Evolutionary conservation across 1,140 invertebrate species (phyloP), one percentile per base, ranked within the genome.

Genomic region (Plodia interpunctella): DNA sequence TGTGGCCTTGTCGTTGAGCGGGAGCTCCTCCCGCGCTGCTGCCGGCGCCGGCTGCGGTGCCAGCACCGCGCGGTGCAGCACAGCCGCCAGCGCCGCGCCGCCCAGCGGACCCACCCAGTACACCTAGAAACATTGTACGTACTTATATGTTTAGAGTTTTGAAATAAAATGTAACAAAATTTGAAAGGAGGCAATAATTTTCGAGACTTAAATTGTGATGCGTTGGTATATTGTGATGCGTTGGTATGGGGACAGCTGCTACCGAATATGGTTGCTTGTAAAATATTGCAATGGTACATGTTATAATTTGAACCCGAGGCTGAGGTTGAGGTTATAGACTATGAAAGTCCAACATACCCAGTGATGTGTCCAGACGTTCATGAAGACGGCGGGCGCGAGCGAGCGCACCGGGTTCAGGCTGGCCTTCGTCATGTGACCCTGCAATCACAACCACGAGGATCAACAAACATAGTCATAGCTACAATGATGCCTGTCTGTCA

Each of bases 361-460:
- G 57, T 96, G 94, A 75, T 94, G 73, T 5, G 84, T 78, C 95
- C 95, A 98, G 5, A 83, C 59, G 21, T 92, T 92, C 28, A 93
- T 90, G 3, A 98, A 92, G 0, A 96, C 92, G 11, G 95, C 95
- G 0, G 97, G 96, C 0, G 95, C 97, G 55, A 98, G 92, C 50
- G 94, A 94, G 62, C 96, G 91, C 0, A 96, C 97, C 0, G 97
- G 97, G 85, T 98, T 98, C 92, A 98, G 94, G 74, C 95, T 95
- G 54, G 95, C 94, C 0, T 96, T 96, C 11, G 96, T 96, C 62
- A 94, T 92, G 20, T 92, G 91, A 28, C 96, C 93, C 94, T 95
- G 87, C 17, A 90, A 70, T 1, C 10, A 53, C 10, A n/a, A 21
- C 21, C 38, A 15, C n/a, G 10, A 32, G 21, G 21, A 25, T 25